Base-by-base conservation (phyloP, 2,113 vertebrate genomes). In the Quiscalus mexicanus region DNA sequence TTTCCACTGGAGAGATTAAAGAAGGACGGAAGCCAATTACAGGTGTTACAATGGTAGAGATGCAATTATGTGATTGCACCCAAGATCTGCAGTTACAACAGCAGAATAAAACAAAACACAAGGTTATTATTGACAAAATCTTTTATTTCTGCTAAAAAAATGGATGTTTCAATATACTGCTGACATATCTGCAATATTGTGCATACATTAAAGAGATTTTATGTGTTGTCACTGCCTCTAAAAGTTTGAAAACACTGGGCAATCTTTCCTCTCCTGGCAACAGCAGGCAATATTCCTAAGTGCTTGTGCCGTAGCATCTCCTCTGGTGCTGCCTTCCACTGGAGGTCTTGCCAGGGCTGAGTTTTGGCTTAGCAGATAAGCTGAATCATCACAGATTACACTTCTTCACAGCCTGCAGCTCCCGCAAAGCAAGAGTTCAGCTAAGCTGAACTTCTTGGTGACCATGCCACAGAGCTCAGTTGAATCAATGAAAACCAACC, bases 251-350 rank as follows among this genome's bases (percentile, higher is more conserved):
- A 89, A 83, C 39, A 18, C 73, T 87, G 83, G 79, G 80, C 69
- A 81, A 16, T 71, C 76, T 78, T 84, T 84, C 49, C 79, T 53
- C 18, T 84, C 15, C 68, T 94, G 92, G 93, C 96, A 93, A 39
- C 35, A 73, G 68, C 76, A 91, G 79, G 73, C 85, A 95, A 94
- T 96, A 96, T 94, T 94, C 59, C 52, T 92, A 83, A 97, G 93
- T 95, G 88, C 69, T 80, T 78, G 56, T 78, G 90, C 68, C 5
- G 6, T 85, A 69, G 85, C 2, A 4, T 56, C 82, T 91, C 82
- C 82, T 84, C 39, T 88, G 64, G 71, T 78, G 52, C 64, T 89
- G 41, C 60, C 49, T 96, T 86, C 64, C 23, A 13, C 21, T 49
- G 44, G 71, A 86, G 22, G 17, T 63, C 49, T 90, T 96, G 87